Percentiles rank a stretch among this genome's conserved stretches.
phyloP scores from a whole-genome alignment of 2,113 vertebrate genomes.

The Otis tarda region DNA sequence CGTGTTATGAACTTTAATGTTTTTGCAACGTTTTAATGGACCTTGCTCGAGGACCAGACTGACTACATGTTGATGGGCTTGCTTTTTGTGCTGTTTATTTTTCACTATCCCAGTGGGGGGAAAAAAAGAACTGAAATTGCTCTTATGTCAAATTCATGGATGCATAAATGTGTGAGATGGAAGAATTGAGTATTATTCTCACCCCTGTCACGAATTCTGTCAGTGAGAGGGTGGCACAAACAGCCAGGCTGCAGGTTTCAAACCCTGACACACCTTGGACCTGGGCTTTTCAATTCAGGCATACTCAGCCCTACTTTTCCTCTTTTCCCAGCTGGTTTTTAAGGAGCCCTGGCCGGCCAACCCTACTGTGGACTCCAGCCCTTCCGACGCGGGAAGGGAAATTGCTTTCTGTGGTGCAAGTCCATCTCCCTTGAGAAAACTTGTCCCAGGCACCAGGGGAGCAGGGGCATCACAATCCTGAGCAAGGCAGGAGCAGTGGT shows the following conservation, averaged over 20 bases:
- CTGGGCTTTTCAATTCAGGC: background rate
- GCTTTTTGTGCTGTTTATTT: conserved; percentile 17
- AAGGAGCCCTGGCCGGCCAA: background rate
- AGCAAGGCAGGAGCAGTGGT: background rate
- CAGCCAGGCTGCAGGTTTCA: background rate
- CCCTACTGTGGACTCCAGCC: rapidly evolving
- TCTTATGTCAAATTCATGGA: background rate
- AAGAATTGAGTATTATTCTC: background rate
- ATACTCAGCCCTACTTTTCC: background rate
- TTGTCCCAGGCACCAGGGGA: background rate
- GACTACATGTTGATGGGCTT: background rate
- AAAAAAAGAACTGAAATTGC: background rate
- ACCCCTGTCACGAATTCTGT: background rate
- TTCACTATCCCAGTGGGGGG: background rate
- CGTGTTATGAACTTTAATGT: background rate
- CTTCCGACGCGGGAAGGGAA: background rate
- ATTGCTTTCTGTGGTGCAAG: background rate
- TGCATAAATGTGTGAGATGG: background rate
- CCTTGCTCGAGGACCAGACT: background rate
- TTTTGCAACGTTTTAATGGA: conserved; percentile 38
- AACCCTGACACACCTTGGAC: background rate
- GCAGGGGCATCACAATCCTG: background rate
- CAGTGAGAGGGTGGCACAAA: background rate
- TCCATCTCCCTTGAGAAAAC: background rate
- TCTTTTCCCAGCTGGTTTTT: background rate